Base-by-base conservation (phyloP, 1,140 invertebrate species). In the Eueides isabella region DNA sequence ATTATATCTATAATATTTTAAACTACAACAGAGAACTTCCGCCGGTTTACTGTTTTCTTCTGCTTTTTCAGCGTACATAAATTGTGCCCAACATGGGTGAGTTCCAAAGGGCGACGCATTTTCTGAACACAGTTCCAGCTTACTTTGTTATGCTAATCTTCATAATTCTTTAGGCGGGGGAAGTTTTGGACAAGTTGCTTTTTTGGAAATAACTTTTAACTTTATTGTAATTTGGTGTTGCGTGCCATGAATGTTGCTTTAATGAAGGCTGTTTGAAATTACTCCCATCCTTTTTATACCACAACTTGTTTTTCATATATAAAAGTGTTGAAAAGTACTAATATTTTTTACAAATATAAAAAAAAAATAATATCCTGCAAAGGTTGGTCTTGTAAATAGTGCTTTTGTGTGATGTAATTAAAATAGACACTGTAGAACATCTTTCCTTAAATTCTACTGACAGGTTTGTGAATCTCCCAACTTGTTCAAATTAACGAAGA, bases 121-220 rank as follows among this genome's bases (percentile, higher is more conserved):
- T 82, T 81, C 68, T 81, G 85, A 90, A 88, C 82, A 87, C 88
- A 88, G 87, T 87, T 89, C 85, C 88, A 86, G 82, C 77, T 92
- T 85, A 90, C 91, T 92, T 92, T 92, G 91, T 92, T 91, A 92
- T 92, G 91, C 89, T 92, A 92, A 92, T 92, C 87, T 88, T 89
- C 85, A 91, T 91, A 92, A 92, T 92, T 92, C 89, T 90, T 91
- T 85, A 85, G 87, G 85, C 85, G 90, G 81, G 80, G 77, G 81
- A 91, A 92, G 82, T 90, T 91, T 85, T 78, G 71, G 75, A 65
- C 79, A 82, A 91, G 85, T 88, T 86, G 83, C 86, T 91, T 91
- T 92, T 92, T 91, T 90, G 88, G 78, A 80, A 86, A 90, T 86
- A 91, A 91, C 84, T 91, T 90, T 85, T 89, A 90, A 90, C 86